Evolutionary conservation across 2,888 invertebrate species (phyloP).

Genomic region (Girardia tigrina): DNA sequence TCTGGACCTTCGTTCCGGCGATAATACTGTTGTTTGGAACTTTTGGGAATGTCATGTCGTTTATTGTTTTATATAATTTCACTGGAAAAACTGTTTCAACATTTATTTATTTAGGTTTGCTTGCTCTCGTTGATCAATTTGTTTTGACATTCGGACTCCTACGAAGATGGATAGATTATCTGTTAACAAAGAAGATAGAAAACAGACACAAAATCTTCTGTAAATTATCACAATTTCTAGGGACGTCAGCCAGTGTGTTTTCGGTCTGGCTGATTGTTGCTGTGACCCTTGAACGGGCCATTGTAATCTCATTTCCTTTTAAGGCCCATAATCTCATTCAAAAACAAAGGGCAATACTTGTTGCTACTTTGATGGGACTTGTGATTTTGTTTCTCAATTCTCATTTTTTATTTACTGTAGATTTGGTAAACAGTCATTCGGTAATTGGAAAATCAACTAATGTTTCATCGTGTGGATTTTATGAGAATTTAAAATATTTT

Average conservation of each 20-base stretch:
- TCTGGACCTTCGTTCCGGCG: conserved; percentile 43
- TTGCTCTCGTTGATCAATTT: conserved; percentile 44
- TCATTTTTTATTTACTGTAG: conserved; percentile 44
- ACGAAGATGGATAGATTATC: conserved; percentile 43
- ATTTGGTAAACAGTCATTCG: not conserved
- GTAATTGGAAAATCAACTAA: not conserved
- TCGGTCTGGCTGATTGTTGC: conserved; percentile 47
- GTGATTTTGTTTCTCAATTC: conserved; percentile 39
- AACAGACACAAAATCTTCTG: conserved; percentile 41
- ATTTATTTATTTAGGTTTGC: conserved; percentile 43
- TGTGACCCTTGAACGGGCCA: conserved; percentile 45
- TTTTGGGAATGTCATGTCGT: conserved; percentile 45
- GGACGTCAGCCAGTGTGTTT: conserved; percentile 43
- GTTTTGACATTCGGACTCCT: conserved; percentile 44
- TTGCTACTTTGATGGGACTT: conserved; percentile 40
- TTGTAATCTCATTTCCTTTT: conserved; percentile 45
- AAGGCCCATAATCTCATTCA: conserved; percentile 41
- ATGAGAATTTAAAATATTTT: not conserved
- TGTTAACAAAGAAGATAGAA: conserved; percentile 40
- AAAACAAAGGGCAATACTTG: conserved; percentile 41
- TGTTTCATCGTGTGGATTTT: conserved; percentile 11
- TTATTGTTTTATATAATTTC: conserved; percentile 42
- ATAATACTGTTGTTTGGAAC: conserved; percentile 44
- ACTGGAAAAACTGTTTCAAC: conserved; percentile 43
- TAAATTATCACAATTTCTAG: conserved; percentile 41